Conservation (phyloP, 2,888 invertebrate genomes). For the Iselma pallidipennis region DNA sequence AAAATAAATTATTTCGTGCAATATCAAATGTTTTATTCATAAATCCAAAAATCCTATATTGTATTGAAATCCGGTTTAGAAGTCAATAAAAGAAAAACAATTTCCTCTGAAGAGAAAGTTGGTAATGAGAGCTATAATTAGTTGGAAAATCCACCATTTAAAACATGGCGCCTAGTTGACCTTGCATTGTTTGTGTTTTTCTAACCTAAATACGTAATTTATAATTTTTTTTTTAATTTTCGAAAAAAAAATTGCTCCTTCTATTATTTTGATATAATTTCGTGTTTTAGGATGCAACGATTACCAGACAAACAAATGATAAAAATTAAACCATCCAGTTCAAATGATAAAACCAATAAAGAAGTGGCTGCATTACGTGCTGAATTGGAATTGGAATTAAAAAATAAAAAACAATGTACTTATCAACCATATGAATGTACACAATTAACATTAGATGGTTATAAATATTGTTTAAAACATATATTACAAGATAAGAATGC, state of each 20-base stretch:
- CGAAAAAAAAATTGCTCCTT: no score
- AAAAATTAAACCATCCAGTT: neutral
- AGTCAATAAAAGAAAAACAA: neutral
- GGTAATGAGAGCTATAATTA: neutral
- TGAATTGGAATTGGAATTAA: conserved; percentile 66
- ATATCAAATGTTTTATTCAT: neutral
- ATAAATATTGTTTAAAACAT: conserved; percentile 79
- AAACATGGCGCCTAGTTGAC: neutral
- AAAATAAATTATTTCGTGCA: no score
- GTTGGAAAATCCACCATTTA: no score
- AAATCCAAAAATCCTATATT: neutral
- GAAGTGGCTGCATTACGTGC: conserved; percentile 46
- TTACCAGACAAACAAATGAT: conserved; percentile 3
- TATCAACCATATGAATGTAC: conserved; percentile 70
- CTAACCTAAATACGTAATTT: neutral
- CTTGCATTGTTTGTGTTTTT: neutral
- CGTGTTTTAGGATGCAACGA: conserved; percentile 1
- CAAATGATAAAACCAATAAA: conserved; percentile 12
- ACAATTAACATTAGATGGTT: conserved; percentile 69
- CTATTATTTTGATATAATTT: no score
- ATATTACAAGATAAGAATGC: conserved; percentile 82
- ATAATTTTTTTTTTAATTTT: neutral
- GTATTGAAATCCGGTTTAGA: neutral
- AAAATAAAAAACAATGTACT: conserved; percentile 64
- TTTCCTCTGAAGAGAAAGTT: no score